Evolutionary conservation across 1,140 invertebrate genomes (phyloP), one percentile per base, ranked within the genome.

Genomic region (Mercenaria mercenaria): DNA sequence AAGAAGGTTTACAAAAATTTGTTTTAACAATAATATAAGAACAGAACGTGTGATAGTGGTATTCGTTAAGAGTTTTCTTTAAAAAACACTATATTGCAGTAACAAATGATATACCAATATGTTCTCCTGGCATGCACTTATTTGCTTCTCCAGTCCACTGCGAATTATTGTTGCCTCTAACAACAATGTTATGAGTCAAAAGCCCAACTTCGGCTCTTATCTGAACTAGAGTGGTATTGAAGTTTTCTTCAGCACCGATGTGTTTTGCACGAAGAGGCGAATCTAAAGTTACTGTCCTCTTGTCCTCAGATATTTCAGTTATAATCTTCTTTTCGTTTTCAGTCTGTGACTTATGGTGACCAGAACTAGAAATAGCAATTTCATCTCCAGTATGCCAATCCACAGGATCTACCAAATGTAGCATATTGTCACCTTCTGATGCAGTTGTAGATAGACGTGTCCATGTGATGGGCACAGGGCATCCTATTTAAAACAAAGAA

Each of bases 281-380:
- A 20, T 89, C 67, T 8, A 95, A 26, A 11, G 91, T 93, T 4
- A 95, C 29, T 10, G 85, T 93, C 43, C 26, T 64, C 15, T 89
- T 89, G 74, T 93, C 90, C 34, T 4, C 11, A 13, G 91, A 91
- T 23, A 94, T 84, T 0, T 89, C 72, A 11, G 79, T 47, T 50
- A 95, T 95, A 39, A 47, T 91, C 34, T 74, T 69, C 43, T 82
- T 79, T 89, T 95, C 94, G 74, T 85, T 94, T 85, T 95, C 92
- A 20, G 82, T 56, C 67, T 92, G 89, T 26, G 90, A 90, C 2
- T 91, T 82, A 20, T 82, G n/a, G 56, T 89, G 61, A 34, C 94
- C 93, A 34, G 94, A 93, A 18, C 92, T 89, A 0, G 94, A 91
- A 52, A 95, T 93, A 8, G 93, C 91, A 15, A 95, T 93, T 72